Evolutionary conservation across 1,140 invertebrate species (phyloP).

Genomic region (Lucilia sericata): DNA sequence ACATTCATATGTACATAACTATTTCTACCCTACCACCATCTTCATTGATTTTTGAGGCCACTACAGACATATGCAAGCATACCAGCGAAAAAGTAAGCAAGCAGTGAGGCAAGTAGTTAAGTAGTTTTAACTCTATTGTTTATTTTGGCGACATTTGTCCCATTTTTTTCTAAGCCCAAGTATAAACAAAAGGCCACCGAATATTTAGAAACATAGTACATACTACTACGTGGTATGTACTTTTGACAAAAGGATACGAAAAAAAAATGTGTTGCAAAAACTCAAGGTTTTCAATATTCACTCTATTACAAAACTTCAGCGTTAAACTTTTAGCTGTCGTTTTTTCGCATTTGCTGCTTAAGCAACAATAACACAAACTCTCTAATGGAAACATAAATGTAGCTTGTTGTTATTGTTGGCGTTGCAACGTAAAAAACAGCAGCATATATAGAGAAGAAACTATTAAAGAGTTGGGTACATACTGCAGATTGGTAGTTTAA

Average conservation of each 20-base stretch:
- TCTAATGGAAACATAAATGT: background rate
- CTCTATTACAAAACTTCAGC: conserved; percentile 35
- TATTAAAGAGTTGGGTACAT: conserved; percentile 31
- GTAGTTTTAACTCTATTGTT: conserved; percentile 39
- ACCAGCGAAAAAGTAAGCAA: background rate
- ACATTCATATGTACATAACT: background rate
- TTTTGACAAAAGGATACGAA: background rate
- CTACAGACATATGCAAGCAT: background rate
- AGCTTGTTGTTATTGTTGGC: background rate
- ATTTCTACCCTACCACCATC: conserved; percentile 5
- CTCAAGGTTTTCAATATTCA: conserved; percentile 41
- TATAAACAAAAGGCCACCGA: conserved; percentile 35
- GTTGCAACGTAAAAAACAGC: background rate
- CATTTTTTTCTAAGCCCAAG: conserved; percentile 24
- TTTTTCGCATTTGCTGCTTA: background rate
- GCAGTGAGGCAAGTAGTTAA: conserved; percentile 13
- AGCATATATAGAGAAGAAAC: background rate
- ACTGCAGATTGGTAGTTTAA: conserved; percentile 31
- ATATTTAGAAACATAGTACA: background rate
- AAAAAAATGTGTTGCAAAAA: background rate
- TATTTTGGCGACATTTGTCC: conserved; percentile 37
- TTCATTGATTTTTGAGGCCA: conserved; percentile 42
- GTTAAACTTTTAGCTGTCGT: conserved; percentile 4
- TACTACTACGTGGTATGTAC: background rate
- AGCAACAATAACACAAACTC: background rate